phyloP scores from a whole-genome alignment of 1,140 invertebrate genomes.

The Eriocheir sinensis region DNA sequence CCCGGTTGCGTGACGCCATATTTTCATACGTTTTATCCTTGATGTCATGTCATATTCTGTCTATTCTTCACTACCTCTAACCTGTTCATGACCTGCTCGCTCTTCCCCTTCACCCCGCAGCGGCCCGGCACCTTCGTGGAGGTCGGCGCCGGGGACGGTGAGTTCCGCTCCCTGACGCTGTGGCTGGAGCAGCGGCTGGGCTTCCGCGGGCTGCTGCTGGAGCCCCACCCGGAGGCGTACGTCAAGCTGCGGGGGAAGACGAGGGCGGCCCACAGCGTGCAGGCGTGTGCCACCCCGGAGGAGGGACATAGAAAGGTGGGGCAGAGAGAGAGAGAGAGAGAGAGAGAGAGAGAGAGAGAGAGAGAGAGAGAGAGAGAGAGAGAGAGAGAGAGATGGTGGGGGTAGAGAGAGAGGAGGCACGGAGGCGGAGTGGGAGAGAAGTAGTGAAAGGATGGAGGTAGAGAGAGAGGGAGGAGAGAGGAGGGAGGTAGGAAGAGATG shows the following conservation, averaged over 20 bases:
- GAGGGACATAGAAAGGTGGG: conserved; percentile 52
- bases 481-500: background rate
- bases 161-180: conserved; percentile 74
- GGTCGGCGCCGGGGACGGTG: conserved; percentile 73
- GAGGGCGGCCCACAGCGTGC: conserved; percentile 61
- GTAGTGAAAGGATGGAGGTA: too few relatives aligned
- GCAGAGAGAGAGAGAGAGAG: too few relatives aligned
- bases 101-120: conserved; percentile 39
- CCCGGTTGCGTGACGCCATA: background rate
- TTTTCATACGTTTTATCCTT: background rate
- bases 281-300: conserved; percentile 71
- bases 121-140: conserved; percentile 71
- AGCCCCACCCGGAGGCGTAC: conserved; percentile 74
- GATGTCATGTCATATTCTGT: background rate
- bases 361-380: background rate
- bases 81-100: too few relatives aligned
- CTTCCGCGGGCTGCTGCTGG: conserved; percentile 67
- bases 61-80: too few relatives aligned
- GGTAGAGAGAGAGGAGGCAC: background rate
- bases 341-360: background rate
- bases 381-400: background rate
- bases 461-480: background rate
- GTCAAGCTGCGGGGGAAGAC: conserved; percentile 37
- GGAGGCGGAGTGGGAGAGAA: too few relatives aligned
- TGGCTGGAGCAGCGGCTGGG: conserved; percentile 65